A percentile compares a stretch with the other conserved stretches of the same genome.
phyloP scores from a whole-genome alignment of 2,888 invertebrate species.

The Metallyticus violacea region DNA sequence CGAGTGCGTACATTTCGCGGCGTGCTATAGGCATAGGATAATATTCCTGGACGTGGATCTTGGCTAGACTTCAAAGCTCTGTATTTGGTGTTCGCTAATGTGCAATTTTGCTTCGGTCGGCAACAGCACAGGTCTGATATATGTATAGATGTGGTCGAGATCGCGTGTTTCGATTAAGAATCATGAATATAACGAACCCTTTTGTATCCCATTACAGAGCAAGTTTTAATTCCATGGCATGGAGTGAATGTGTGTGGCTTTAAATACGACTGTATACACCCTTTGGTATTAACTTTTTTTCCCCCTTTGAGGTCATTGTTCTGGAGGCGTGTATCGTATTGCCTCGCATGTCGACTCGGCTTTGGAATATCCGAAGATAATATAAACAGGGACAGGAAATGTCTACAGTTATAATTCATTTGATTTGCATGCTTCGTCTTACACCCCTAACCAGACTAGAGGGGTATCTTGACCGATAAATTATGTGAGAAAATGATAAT shows the following conservation, averaged over 20 bases:
- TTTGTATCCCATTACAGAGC: not conserved
- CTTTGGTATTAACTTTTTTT: not conserved
- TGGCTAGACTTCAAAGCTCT: no score
- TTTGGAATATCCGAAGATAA: not conserved
- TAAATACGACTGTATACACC: not conserved
- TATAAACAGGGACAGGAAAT: not conserved
- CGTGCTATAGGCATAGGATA: no score
- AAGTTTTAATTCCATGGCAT: not conserved
- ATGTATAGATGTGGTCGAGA: not conserved
- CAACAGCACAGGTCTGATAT: not conserved
- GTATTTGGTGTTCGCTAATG: no score
- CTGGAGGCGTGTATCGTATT: not conserved
- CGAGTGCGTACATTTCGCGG: no score
- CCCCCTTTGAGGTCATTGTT: not conserved
- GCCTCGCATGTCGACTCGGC: not conserved
- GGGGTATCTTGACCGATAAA: no score
- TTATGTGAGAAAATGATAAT: no score
- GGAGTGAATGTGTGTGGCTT: not conserved
- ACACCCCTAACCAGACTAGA: not conserved
- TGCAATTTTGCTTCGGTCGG: not conserved
- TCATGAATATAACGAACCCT: not conserved
- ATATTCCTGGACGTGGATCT: no score
- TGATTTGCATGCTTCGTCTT: not conserved
- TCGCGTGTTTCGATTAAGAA: not conserved
- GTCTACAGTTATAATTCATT: not conserved